Evolutionary conservation across 2,888 invertebrate genomes (phyloP).

Genomic region (Drosophila melanosoma): DNA sequence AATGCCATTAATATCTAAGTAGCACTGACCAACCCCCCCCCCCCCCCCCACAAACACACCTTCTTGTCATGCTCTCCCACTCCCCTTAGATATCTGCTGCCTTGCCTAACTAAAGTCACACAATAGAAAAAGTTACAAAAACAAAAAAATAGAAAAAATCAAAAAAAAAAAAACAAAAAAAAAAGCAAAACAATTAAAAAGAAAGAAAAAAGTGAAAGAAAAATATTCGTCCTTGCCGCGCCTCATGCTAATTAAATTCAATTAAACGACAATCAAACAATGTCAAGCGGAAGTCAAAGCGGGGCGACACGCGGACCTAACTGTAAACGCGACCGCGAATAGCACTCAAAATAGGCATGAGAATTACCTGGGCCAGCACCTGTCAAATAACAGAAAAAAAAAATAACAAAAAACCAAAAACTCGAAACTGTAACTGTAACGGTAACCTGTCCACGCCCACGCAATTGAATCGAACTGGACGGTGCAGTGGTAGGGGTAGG

Average conservation of each 20-base stretch:
- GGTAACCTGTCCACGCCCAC: constrained; percentile 48
- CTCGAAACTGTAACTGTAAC: constrained; percentile 16
- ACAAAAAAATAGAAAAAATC: not conserved
- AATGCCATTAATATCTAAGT: constrained; percentile 73
- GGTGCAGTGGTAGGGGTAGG: not conserved
- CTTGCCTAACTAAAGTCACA: constrained; percentile 17
- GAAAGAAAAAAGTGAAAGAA: constrained; percentile 19
- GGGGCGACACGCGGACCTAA: constrained; percentile 55
- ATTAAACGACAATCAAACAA: constrained; percentile 85
- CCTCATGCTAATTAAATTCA: constrained; percentile 84
- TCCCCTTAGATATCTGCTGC: not conserved
- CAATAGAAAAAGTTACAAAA: constrained; percentile 10
- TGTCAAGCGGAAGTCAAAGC: constrained; percentile 82
- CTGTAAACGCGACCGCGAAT: constrained; percentile 47
- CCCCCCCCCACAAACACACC: not conserved
- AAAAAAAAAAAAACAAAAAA: not conserved
- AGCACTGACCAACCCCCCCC: constrained; percentile 28
- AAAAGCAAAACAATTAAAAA: not conserved
- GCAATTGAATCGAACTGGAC: constrained; percentile 24
- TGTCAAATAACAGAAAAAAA: not conserved
- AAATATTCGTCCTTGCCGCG: constrained; percentile 66
- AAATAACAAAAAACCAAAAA: constrained; percentile 8
- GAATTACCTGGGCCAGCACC: constrained; percentile 25
- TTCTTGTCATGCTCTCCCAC: not conserved
- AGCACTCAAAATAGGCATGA: constrained; percentile 6